A percentile compares a stretch with the other conserved stretches of the same genome.
Evolutionary conservation across 2,113 vertebrate genomes (phyloP).

Genomic region (Dasypus novemcinctus): DNA sequence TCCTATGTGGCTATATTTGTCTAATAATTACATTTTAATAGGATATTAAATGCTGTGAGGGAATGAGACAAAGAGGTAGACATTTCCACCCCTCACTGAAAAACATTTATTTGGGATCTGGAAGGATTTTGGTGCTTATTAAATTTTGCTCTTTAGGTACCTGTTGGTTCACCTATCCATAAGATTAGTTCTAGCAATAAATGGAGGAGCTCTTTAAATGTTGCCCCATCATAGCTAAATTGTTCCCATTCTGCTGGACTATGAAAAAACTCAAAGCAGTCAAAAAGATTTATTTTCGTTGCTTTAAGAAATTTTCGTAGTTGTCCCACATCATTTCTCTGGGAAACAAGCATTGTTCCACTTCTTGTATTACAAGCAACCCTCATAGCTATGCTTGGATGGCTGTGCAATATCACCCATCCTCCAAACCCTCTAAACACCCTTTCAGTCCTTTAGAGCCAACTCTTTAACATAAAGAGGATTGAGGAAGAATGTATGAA

Average conservation of each 20-base stretch:
- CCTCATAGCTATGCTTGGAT: too few species aligned
- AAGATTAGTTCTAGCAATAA: background rate
- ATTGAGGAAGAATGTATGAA: background rate
- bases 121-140: background rate
- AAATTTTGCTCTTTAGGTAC: background rate
- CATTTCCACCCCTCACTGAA: background rate
- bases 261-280: background rate
- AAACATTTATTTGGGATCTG: background rate
- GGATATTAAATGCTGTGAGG: background rate
- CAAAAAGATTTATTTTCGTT: background rate
- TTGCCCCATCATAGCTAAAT: background rate
- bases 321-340: background rate
- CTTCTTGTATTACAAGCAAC: background rate
- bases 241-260: background rate
- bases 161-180: background rate
- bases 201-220: background rate
- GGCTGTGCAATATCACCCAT: background rate
- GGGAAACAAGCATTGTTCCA: background rate
- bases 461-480: background rate
- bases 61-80: background rate
- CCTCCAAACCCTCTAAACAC: background rate
- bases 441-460: background rate
- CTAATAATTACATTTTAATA: slow-evolving; percentile 5
- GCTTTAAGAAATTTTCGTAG: background rate
- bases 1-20: background rate